These are phyloP conservation scores for Melanotaenia nigrans DNA, from an alignment of 2,797 vertebrate genomes.

Conservation along the genomic window DNA sequence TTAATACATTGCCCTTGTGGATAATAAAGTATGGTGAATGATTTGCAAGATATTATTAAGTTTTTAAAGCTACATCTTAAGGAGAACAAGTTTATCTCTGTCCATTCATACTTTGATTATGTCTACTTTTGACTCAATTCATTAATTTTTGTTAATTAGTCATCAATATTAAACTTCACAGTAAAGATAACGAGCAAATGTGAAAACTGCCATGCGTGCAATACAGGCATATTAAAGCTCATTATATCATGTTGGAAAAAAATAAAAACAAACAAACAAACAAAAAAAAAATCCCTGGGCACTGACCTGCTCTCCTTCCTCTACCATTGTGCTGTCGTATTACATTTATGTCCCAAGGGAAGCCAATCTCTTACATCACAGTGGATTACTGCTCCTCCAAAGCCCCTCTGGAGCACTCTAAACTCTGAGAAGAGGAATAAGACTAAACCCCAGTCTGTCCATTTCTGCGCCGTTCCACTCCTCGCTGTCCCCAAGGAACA, in stretches of 20 bases:
- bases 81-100: no score
- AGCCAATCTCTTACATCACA: slow-evolving; percentile 60
- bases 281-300: slow-evolving; percentile 32
- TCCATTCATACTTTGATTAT: no score
- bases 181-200: neutral
- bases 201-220: slow-evolving; percentile 12
- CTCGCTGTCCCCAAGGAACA: slow-evolving; percentile 59
- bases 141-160: neutral
- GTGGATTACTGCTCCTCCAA: slow-evolving; percentile 53
- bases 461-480: slow-evolving; percentile 47
- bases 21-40: no score
- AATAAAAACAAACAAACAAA: neutral
- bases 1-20: no score
- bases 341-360: slow-evolving; percentile 58
- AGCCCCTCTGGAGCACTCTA: slow-evolving; percentile 56
- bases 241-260: slow-evolving; percentile 28
- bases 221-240: slow-evolving; percentile 36
- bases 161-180: slow-evolving; percentile 10
- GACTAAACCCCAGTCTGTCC: slow-evolving; percentile 49
- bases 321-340: slow-evolving; percentile 58
- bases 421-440: slow-evolving; percentile 56
- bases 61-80: no score
- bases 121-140: neutral
- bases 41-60: no score
- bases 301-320: slow-evolving; percentile 33